phyloP scores from a whole-genome alignment of 2,797 vertebrate genomes.

The Emys orbicularis region DNA sequence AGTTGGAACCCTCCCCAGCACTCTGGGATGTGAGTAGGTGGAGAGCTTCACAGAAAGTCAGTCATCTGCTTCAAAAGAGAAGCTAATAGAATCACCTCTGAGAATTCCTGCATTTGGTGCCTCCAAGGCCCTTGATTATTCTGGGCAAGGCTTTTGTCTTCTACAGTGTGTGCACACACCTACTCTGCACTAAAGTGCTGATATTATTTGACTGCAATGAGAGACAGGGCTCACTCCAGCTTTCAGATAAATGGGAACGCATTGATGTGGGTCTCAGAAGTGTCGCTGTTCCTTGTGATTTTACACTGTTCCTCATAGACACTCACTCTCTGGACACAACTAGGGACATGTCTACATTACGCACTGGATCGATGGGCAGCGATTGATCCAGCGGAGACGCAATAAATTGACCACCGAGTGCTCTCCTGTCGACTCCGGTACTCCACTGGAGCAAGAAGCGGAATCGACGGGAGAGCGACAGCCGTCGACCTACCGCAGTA shows the following conservation, averaged over 20 bases:
- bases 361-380: no score
- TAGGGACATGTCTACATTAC: no score
- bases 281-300: not conserved
- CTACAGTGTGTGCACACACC: not conserved
- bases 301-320: not conserved
- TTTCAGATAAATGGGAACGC: not conserved
- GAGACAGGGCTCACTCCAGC: not conserved
- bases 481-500: no score
- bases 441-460: no score
- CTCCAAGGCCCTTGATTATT: constrained; percentile 40
- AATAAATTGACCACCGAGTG: no score
- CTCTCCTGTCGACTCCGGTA: no score
- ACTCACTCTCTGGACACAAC: not conserved
- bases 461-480: no score
- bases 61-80: not conserved
- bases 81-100: not conserved
- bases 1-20: not conserved
- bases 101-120: not conserved
- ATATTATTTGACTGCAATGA: constrained; percentile 23
- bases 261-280: not conserved
- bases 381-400: no score
- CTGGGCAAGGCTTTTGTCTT: constrained; percentile 21
- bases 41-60: not conserved
- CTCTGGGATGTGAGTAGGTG: not conserved
- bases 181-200: constrained; percentile 29